Evolutionary conservation across 2,113 vertebrate species (phyloP), one percentile per base, ranked within the genome.

Genomic region (mouse (Mus musculus)): DNA sequence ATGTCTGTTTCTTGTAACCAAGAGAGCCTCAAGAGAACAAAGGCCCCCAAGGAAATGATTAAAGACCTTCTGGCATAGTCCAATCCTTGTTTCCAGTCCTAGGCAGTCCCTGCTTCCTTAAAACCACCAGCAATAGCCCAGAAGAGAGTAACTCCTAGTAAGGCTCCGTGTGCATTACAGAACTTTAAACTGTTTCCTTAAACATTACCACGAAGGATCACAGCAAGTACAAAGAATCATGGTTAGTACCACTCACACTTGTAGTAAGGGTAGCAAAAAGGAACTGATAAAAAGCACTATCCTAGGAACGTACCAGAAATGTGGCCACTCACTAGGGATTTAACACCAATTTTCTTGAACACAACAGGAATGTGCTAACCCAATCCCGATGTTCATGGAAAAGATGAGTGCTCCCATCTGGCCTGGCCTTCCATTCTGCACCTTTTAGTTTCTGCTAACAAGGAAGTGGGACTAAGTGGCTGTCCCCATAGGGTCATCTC

Each of bases 1-100:
- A 67, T 39, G 77, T 93, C 96, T 97, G 93, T 95, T 96, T 97
- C 92, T 97, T 97, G 86, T 97, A 96, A 97, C 95, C 84, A 87
- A 97, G 94, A 96, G 84, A 94, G 93, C 84, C 59, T 95, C 54
- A 54, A 96, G 92, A 98, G 94, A 97, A 97, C 92, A 97, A 96
- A 97, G 94, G 42, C 54, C 94, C 89, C 92, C 73, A 90, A 94
- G 88, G 69, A 98, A 96, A 97, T 89, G 88, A 96, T 94, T 96
- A 95, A 97, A 97, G 77, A 89, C 86, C 33, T 77, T 88, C 46
- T 89, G 33, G 54, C 49, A 17, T 91, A 78, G 86, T 84, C 82
- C 77, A 87, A 39, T 56, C 24, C 14, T 59, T 73, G 52, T 16
- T 54, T 89, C 65, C 90, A 92, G 75, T 7, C 61, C 76, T 61